phyloP scores from a whole-genome alignment of 2,888 invertebrate genomes.

The Hoplodrina blanda region DNA sequence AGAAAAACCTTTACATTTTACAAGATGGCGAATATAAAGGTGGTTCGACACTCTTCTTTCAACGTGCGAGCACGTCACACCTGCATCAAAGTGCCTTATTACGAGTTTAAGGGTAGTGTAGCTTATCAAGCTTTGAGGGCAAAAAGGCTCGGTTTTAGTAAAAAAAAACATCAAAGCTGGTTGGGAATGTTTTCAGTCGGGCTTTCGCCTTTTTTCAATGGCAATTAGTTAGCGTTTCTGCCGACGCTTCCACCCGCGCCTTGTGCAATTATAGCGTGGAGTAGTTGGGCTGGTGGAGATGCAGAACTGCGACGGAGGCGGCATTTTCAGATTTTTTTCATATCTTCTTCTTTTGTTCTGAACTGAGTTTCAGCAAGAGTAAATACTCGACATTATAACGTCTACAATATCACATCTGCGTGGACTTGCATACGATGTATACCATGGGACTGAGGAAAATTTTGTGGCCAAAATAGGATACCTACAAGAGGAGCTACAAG shows the following conservation, averaged over 20 bases:
- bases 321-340: conserved; percentile 9
- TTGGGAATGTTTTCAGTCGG: conserved; percentile 88
- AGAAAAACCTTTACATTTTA: conserved; percentile 77
- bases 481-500: no score
- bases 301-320: conserved; percentile 58
- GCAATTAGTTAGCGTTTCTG: conserved; percentile 90
- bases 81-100: conserved; percentile 88
- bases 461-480: no score
- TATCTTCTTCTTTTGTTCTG: no score
- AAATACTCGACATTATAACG: no score
- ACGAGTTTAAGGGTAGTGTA: conserved; percentile 83
- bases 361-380: no score
- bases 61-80: conserved; percentile 79
- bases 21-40: conserved; percentile 73
- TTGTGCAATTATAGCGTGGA: conserved; percentile 86
- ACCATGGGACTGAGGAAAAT: no score
- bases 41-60: conserved; percentile 79
- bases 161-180: conserved; percentile 87
- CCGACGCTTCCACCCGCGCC: conserved; percentile 83
- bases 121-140: conserved; percentile 87
- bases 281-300: conserved; percentile 68
- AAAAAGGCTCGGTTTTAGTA: conserved; percentile 76
- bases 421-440: no score
- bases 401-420: no score
- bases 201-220: conserved; percentile 91